Base-by-base conservation (phyloP, 2,888 invertebrate species). In the Luffia ferchaultella region DNA sequence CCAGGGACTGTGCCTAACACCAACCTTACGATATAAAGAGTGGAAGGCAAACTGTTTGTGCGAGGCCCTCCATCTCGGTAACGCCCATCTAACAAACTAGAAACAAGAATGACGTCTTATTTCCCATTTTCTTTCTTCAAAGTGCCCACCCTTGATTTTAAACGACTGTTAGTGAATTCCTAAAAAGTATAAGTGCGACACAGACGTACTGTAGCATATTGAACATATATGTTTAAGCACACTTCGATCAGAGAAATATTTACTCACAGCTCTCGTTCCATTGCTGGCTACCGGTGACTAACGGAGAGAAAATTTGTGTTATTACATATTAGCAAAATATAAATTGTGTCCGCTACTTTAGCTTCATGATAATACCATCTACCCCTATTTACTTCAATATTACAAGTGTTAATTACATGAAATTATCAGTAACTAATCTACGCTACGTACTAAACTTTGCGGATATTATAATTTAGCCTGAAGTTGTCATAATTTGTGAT, bases 11-110 rank as follows among this genome's bases (percentile, higher is more conserved):
- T n/a, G 67, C 30, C 30, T 30, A 30, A 30, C 30, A 78, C 78
- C 76, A 68, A 85, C 85, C 84, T 84, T 76, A 67, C 66, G 71
- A 70, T 76, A 76, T 60, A 76, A 66, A 58, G 65, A 63, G 64
- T 76, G 70, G 64, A 70, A 78, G 57, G 75, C 71, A 72, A 75
- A 72, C 62, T 73, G 74, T 68, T 78, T 84, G 74, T 79, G 76
- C 58, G 83, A 84, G 57, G 82, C 77, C 58, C 85, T 76, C 84
- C 85, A 85, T 62, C 84, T 73, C 61, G 78, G 78, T 61, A 82
- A 72, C 70, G 75, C 73, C 85, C 85, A 85, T 67, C 75, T 83
- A 67, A 85, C 68, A 71, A 70, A 82, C 85, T 85, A 84, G 68
- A 83, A 78, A 62, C 65, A 79, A 53, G 52, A 42, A 42, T 16